phyloP scores from a whole-genome alignment of 2,113 vertebrate genomes.

The Aramus guarauna region DNA sequence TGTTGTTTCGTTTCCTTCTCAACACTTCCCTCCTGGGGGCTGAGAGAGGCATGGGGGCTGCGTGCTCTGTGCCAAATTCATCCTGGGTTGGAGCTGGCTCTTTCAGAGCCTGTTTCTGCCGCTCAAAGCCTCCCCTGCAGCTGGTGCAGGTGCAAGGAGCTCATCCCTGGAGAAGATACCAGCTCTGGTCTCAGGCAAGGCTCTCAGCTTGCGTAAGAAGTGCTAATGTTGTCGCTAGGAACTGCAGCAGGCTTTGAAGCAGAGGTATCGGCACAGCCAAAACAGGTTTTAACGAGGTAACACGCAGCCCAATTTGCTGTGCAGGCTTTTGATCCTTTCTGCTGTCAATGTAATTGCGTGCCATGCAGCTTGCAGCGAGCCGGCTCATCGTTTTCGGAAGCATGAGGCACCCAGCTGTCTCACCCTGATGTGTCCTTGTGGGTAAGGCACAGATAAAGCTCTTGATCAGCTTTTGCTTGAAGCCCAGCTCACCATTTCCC shows the following conservation, averaged over 20 bases:
- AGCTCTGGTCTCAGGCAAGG: background rate
- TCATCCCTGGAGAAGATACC: background rate
- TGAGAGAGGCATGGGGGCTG: background rate
- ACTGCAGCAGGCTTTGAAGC: conserved; percentile 5
- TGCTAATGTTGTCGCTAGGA: background rate
- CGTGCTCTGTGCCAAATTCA: fast-evolving
- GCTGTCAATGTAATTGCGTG: background rate
- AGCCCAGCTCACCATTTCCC: background rate
- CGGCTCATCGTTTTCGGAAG: background rate
- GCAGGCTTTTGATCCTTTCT: conserved; percentile 10
- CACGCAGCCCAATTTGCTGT: background rate
- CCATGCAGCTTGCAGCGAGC: background rate
- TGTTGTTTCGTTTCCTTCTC: conserved; percentile 8
- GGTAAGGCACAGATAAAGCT: background rate
- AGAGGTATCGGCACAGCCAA: background rate
- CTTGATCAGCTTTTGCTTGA: conserved; percentile 21
- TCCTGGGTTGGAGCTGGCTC: background rate
- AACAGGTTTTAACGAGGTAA: background rate
- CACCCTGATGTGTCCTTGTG: background rate
- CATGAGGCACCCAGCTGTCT: background rate
- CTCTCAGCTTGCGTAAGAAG: background rate
- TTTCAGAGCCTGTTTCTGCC: background rate
- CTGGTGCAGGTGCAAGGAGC: background rate
- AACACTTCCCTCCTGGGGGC: background rate
- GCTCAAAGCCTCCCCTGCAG: background rate